Conservation (phyloP, 2,797 vertebrate species). For the Glyptemys insculpta region DNA sequence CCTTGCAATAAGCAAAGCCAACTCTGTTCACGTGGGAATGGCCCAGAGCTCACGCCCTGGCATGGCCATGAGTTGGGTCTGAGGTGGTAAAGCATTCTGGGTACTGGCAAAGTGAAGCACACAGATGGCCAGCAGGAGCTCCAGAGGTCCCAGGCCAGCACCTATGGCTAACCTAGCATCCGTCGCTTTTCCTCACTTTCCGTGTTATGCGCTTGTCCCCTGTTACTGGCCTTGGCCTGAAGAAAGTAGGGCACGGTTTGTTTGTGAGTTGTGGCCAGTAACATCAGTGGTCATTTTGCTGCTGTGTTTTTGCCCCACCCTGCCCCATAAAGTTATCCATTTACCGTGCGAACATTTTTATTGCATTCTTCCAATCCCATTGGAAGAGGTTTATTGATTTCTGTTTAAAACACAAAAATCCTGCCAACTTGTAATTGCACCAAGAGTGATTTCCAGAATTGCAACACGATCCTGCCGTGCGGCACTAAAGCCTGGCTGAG, state of each 20-base stretch:
- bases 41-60: neutral
- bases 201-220: neutral
- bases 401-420: accelerated
- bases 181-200: neutral
- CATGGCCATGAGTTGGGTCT: neutral
- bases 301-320: neutral
- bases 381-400: neutral
- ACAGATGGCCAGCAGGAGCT: neutral
- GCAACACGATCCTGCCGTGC: neutral
- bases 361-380: accelerated
- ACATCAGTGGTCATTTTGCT: neutral
- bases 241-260: neutral
- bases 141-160: neutral
- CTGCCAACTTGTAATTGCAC: too few species aligned
- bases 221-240: neutral
- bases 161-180: neutral
- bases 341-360: accelerated
- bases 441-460: neutral
- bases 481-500: neutral
- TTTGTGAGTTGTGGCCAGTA: neutral
- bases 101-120: neutral
- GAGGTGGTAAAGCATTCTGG: neutral
- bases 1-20: neutral
- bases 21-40: neutral
- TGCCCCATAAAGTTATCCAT: neutral